These are phyloP conservation scores for Ariolimax columbianus DNA, from an alignment of 2,888 invertebrate genomes.

Conservation along the genomic window DNA sequence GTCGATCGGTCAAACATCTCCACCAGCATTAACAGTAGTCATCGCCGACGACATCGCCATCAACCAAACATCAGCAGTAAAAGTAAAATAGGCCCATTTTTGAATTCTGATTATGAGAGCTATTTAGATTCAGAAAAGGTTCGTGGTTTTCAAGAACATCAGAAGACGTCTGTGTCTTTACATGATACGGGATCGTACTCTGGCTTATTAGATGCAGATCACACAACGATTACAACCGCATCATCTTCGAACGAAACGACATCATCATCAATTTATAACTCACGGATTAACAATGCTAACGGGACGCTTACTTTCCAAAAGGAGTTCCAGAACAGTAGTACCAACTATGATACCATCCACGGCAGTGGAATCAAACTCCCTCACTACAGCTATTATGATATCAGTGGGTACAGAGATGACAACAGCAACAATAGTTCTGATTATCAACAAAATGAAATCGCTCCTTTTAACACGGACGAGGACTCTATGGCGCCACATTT, in stretches of 20 bases:
- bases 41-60: not conserved
- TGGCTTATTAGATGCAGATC: not conserved
- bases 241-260: not conserved
- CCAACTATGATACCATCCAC: not conserved
- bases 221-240: too few species aligned
- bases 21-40: not conserved
- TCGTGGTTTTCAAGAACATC: not conserved
- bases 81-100: not conserved
- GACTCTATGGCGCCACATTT: slow-evolving; percentile 6
- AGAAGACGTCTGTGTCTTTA: not conserved
- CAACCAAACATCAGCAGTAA: not conserved
- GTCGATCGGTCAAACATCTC: not conserved
- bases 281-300: not conserved
- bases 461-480: slow-evolving; percentile 37
- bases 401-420: not conserved
- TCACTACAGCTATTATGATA: slow-evolving; percentile 15
- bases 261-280: not conserved
- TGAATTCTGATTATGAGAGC: not conserved
- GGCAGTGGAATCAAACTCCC: not conserved
- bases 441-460: slow-evolving; percentile 27
- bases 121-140: not conserved
- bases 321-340: not conserved
- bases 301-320: not conserved
- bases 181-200: not conserved
- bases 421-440: not conserved